A percentile compares a stretch with the other conserved stretches of the same genome.
Conservation (phyloP, 2,888 invertebrate species). For the Hemaris fuciformis region DNA sequence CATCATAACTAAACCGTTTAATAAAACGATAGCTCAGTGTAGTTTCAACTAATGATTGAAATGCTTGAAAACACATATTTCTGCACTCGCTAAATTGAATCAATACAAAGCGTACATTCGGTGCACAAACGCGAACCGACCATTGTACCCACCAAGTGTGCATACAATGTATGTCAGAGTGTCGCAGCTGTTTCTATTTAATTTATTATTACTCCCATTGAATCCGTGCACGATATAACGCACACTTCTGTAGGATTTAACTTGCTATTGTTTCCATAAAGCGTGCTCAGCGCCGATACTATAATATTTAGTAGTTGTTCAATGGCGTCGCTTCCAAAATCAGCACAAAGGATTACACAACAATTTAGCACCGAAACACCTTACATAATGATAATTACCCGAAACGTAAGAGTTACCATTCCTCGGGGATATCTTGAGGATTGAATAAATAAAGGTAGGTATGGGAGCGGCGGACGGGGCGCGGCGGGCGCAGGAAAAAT, state of each 20-base stretch:
- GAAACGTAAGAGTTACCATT: slow-evolving; percentile 8
- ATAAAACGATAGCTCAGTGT: neutral
- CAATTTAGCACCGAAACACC: slow-evolving; percentile 4
- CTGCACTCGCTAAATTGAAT: neutral
- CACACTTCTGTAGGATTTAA: too few relatives aligned
- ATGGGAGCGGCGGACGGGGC: neutral
- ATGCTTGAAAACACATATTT: neutral
- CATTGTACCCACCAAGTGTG: neutral
- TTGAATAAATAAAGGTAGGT: neutral
- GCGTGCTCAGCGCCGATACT: neutral
- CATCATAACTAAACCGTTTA: too few relatives aligned
- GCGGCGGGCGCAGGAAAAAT: neutral
- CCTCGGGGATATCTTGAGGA: neutral
- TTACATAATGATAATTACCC: slow-evolving; percentile 1
- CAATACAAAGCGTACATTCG: neutral
- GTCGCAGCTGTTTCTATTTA: neutral
- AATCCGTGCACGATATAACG: too few relatives aligned
- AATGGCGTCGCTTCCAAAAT: neutral
- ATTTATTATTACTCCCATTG: too few relatives aligned
- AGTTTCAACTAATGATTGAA: neutral
- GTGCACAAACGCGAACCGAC: neutral
- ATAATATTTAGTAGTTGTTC: neutral
- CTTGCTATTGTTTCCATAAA: neutral
- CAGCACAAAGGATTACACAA: neutral
- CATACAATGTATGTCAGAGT: too few relatives aligned